Conservation (phyloP, 2,113 vertebrate species). For the Lanius ludovicianus region DNA sequence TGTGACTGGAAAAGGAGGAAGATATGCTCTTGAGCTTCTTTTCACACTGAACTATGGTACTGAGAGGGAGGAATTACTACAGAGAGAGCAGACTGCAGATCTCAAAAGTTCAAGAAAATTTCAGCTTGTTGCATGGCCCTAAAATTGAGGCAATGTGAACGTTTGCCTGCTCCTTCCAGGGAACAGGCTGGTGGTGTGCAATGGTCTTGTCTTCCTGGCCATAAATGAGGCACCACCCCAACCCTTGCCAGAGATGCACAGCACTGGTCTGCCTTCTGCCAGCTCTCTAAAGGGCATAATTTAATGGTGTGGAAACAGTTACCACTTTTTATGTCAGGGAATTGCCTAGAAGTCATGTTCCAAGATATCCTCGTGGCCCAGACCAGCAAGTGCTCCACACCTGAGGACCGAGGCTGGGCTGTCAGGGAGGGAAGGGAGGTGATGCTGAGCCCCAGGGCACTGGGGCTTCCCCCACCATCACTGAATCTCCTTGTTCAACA, state of each 20-base stretch:
- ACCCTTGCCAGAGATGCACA: rapidly evolving
- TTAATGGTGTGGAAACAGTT: background rate
- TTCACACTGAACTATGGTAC: background rate
- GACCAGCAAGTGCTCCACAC: background rate
- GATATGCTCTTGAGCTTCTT: background rate
- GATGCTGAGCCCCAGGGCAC: background rate
- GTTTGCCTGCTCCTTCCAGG: background rate
- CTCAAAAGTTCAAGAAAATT: background rate
- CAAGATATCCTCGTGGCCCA: background rate
- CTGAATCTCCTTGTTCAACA: too few relatives aligned
- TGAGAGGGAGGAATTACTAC: background rate
- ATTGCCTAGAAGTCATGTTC: background rate
- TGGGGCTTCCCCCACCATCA: too few relatives aligned
- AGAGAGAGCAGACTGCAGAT: background rate
- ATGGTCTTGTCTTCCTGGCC: background rate
- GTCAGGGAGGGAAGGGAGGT: background rate
- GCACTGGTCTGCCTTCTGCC: background rate
- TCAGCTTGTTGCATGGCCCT: background rate
- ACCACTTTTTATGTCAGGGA: background rate
- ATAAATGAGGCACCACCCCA: background rate
- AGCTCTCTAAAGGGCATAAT: background rate
- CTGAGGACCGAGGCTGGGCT: rapidly evolving
- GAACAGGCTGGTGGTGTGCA: background rate
- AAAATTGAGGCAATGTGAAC: background rate
- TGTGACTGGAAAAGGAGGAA: background rate